Evolutionary conservation across 2,113 vertebrate genomes (phyloP).

Genomic region (Phalacrocorax brasilianus): DNA sequence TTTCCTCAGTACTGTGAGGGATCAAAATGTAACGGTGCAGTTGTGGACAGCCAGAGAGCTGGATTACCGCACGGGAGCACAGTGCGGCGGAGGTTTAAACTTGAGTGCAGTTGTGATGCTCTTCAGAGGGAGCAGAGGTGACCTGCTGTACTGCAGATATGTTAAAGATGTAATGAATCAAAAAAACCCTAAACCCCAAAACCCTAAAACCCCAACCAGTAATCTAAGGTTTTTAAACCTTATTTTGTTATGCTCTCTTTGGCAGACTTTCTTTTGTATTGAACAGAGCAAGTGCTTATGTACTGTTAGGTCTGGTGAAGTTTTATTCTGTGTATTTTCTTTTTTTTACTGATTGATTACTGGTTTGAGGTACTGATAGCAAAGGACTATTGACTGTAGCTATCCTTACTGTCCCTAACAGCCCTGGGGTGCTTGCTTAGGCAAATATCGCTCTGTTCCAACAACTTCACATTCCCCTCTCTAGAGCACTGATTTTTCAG

Average conservation of each 20-base stretch:
- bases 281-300: not conserved
- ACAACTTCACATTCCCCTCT: not conserved
- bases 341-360: not conserved
- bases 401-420: not conserved
- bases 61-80: fast-evolving
- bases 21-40: too few relatives aligned
- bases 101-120: not conserved
- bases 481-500: not conserved
- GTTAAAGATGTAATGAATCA: not conserved
- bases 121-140: not conserved
- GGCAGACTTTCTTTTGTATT: not conserved
- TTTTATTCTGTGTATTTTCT: not conserved
- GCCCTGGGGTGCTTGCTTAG: not conserved
- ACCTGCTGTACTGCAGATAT: not conserved
- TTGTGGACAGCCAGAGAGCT: not conserved
- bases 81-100: not conserved
- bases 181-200: not conserved
- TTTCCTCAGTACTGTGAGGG: not conserved
- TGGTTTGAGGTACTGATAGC: not conserved
- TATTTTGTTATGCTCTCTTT: not conserved
- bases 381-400: not conserved
- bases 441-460: not conserved
- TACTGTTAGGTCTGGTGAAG: not conserved
- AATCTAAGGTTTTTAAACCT: too few relatives aligned
- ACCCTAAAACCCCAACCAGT: not conserved